Base-by-base conservation (phyloP, 2,797 vertebrate genomes). In the Rachycentron canadum region DNA sequence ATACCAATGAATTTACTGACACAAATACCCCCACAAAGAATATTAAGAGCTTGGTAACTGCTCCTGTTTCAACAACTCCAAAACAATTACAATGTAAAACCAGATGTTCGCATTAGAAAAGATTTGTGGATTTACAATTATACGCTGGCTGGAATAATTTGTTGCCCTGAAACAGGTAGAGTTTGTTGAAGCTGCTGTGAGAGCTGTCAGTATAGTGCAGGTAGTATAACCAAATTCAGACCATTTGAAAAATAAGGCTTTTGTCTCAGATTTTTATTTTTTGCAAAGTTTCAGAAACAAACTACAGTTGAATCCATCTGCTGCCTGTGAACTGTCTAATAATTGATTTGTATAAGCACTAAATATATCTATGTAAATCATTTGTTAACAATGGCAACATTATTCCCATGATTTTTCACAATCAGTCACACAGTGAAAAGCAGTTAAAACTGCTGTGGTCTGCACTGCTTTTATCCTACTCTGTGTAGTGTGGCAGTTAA, bases 91-190 rank as follows among this genome's bases (percentile, higher is more conserved):
- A 41, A 41, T 14, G 8, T 36, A 36, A 7, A 36, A 36, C 7
- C 34, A 32, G 3, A 36, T 36, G 34, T 5, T 41, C 16, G 14
- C 3, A 13, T 41, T 4, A 41, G 40, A 16, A 41, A 16, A 41
- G 14, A 14, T 14, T 41, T 41, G 40, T 41, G 5, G 41, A 43
- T n/a, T n/a, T n/a, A n/a, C n/a, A n/a, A 58, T 76, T 66, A 58
- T 57, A 61, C 2, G n/a, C 21, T 23, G 67, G 47, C 58, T 76
- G 47, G 19, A 86, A 79, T 83, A 83, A 76, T 75, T 69, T 70
- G 21, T 50, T 68, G 57, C 41, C 17, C 69, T 74, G 64, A 67
- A 76, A 70, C 66, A 13, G 13, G 38, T 40, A 13, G 5, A 16
- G 40, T 41, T 41, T 16, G 17, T 32, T 41, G 14, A 4, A 41